A percentile compares a stretch with the other conserved stretches of the same genome.
Conservation (phyloP, 35 echinoderm and acorn worm genomes). For the Ophiothrix spiculata region DNA sequence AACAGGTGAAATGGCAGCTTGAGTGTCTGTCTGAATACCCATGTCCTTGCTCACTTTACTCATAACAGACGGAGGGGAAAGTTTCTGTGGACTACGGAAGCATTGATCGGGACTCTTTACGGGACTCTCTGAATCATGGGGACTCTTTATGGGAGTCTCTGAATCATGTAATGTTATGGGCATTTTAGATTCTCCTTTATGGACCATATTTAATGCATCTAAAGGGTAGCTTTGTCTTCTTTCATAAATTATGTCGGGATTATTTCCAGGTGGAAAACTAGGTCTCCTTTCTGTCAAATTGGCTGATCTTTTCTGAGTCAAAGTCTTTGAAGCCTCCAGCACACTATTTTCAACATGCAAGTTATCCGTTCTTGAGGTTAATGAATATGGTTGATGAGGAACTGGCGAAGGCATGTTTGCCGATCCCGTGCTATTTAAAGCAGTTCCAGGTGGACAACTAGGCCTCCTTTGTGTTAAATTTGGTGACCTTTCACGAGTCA, state of each 20-base stretch:
- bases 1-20: background rate
- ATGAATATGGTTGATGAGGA: too few relatives aligned
- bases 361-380: too few relatives aligned
- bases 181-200: too few relatives aligned
- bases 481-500: background rate
- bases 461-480: background rate
- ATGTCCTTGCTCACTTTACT: conserved; percentile 3
- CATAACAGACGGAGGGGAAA: background rate
- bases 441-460: background rate
- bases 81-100: background rate
- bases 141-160: too few relatives aligned
- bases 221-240: background rate
- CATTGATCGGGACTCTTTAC: background rate
- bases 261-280: background rate
- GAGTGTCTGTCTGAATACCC: background rate
- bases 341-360: too few relatives aligned
- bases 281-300: background rate
- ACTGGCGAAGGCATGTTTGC: too few relatives aligned
- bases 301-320: background rate
- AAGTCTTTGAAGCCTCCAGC: too few relatives aligned
- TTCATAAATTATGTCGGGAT: background rate
- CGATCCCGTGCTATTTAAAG: too few relatives aligned
- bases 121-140: background rate
- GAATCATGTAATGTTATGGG: too few relatives aligned
- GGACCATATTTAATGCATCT: too few relatives aligned